Conservation (phyloP, 2,113 vertebrate genomes). For the Copsychus sechellarum region DNA sequence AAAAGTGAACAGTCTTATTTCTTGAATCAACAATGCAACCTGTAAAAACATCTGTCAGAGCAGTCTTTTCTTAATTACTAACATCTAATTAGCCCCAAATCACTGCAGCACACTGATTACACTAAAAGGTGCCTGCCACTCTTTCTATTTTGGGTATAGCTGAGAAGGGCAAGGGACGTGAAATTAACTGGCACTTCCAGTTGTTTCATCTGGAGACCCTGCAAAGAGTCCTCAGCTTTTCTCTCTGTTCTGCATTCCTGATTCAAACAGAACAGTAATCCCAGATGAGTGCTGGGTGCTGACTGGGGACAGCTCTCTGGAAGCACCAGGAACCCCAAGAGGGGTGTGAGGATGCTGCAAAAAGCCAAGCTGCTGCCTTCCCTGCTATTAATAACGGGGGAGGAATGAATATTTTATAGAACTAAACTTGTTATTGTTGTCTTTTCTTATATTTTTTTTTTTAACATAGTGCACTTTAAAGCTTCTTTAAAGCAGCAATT, state of each 20-base stretch:
- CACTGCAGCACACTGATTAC: neutral
- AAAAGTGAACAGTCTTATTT: constrained; percentile 56
- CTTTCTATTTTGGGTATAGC: neutral
- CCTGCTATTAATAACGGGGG: neutral
- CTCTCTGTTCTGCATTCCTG: neutral
- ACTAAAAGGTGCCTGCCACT: neutral
- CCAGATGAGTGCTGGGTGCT: neutral
- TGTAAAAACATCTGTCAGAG: constrained; percentile 33
- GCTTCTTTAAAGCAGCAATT: neutral
- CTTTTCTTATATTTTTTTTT: neutral
- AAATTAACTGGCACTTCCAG: constrained; percentile 16
- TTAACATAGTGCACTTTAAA: neutral
- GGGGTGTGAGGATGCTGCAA: neutral
- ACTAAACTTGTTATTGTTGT: neutral
- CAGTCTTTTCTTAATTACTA: constrained; percentile 41
- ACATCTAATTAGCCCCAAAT: constrained; percentile 44
- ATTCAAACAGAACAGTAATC: neutral
- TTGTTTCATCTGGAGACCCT: neutral
- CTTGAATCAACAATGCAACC: constrained; percentile 57
- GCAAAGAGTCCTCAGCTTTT: neutral
- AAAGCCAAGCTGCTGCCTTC: neutral
- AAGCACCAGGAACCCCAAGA: neutral
- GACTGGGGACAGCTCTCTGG: neutral
- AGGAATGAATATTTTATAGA: neutral
- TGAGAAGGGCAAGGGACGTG: neutral